These are phyloP conservation scores for Scaptomyza tumidula DNA, from an alignment of 2,888 invertebrate genomes.

Conservation along the genomic window DNA sequence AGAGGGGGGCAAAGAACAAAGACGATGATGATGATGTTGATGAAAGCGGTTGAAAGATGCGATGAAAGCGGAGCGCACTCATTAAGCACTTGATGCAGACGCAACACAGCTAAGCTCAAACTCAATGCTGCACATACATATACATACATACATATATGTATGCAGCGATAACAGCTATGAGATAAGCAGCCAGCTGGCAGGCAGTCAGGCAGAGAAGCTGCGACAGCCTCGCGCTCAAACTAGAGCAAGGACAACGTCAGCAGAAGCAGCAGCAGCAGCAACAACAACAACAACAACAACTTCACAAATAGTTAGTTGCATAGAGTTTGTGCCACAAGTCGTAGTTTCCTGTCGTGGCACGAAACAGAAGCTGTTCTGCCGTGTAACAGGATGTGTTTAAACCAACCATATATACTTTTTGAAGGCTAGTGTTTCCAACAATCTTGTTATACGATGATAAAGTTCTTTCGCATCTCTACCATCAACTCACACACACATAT, in stretches of 20 bases:
- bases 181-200: slow-evolving; percentile 52
- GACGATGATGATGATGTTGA: slow-evolving; percentile 7
- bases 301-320: slow-evolving; percentile 45
- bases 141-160: slow-evolving; percentile 13
- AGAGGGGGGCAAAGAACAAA: neutral
- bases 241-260: slow-evolving; percentile 3
- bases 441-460: neutral
- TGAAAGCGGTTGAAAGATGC: slow-evolving; percentile 32
- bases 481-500: slow-evolving; percentile 16
- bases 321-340: slow-evolving; percentile 1
- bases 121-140: slow-evolving; percentile 14
- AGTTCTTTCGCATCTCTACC: neutral
- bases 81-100: slow-evolving; percentile 64
- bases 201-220: neutral
- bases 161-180: slow-evolving; percentile 64
- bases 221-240: neutral
- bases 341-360: slow-evolving; percentile 1
- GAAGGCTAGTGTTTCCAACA: no score
- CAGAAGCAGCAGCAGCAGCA: slow-evolving; percentile 37
- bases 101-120: neutral
- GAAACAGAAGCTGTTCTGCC: neutral
- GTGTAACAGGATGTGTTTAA: no score
- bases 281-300: slow-evolving; percentile 58
- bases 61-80: slow-evolving; percentile 49
- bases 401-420: no score